phyloP scores from a whole-genome alignment of 2,888 invertebrate species.

The Hemistola chrysoprasaria region DNA sequence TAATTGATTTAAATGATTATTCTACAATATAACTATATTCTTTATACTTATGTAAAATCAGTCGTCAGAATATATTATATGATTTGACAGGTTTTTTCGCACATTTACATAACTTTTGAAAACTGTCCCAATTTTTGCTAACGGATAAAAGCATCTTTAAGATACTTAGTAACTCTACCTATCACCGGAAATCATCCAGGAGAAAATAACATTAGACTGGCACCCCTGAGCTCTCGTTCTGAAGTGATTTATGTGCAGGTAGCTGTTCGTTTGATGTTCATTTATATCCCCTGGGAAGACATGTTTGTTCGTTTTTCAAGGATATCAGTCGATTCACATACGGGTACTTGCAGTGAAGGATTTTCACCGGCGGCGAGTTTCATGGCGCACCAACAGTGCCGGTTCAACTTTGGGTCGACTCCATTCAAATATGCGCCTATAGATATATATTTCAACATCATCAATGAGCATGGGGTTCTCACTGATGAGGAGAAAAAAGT shows the following conservation, averaged over 20 bases:
- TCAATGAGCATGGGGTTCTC: conserved; percentile 90
- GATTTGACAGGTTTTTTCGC: too few relatives aligned
- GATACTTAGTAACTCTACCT: too few relatives aligned
- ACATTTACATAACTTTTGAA: too few relatives aligned
- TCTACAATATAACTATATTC: too few relatives aligned
- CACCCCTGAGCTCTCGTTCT: too few relatives aligned
- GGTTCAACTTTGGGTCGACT: conserved; percentile 94
- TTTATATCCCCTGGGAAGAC: conserved; percentile 1
- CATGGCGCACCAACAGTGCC: conserved; percentile 97
- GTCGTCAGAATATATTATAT: too few relatives aligned
- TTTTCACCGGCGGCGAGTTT: conserved; percentile 98
- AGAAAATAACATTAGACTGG: too few relatives aligned
- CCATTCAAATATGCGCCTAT: conserved; percentile 90
- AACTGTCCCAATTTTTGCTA: too few relatives aligned
- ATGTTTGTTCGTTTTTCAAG: conserved; percentile 3
- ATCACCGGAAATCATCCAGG: too few relatives aligned
- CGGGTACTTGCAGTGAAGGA: conserved; percentile 84
- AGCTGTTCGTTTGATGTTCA: not conserved
- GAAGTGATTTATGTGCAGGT: not conserved
- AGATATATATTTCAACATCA: conserved; percentile 84
- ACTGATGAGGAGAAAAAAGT: conserved; percentile 87
- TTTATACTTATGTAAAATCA: too few relatives aligned
- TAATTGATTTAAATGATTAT: too few relatives aligned
- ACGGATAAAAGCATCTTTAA: too few relatives aligned
- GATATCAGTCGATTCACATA: not conserved